These are phyloP conservation scores for Bombylius major DNA, from an alignment of 2,888 invertebrate species.

Conservation along the genomic window DNA sequence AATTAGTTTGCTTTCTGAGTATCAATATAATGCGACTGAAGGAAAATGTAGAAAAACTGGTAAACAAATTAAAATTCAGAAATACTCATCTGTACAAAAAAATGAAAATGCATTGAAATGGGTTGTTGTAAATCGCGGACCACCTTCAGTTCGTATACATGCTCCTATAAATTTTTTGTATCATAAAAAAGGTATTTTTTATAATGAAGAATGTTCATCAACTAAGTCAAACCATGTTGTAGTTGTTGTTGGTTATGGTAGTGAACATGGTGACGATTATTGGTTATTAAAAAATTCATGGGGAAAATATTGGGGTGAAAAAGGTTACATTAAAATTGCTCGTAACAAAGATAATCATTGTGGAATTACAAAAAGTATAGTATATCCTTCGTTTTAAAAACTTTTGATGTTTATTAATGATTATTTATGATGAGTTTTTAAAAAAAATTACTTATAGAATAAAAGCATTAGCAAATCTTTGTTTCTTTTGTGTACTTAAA, in stretches of 20 bases:
- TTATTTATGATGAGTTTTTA: too few relatives aligned
- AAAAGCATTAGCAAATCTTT: too few relatives aligned
- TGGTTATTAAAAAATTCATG: slow-evolving; percentile 1
- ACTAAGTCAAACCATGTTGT: slow-evolving; percentile 57
- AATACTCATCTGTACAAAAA: slow-evolving; percentile 31
- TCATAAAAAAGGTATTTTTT: slow-evolving; percentile 43
- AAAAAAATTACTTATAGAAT: too few relatives aligned
- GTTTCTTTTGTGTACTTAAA: too few relatives aligned
- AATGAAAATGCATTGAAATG: slow-evolving; percentile 54
- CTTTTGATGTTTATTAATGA: too few relatives aligned
- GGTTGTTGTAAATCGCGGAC: slow-evolving; percentile 30
- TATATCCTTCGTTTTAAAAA: too few relatives aligned
- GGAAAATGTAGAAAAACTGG: slow-evolving; percentile 31
- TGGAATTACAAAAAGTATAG: neutral
- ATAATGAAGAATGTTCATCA: slow-evolving; percentile 36
- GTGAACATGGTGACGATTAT: neutral
- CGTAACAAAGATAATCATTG: neutral
- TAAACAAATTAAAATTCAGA: slow-evolving; percentile 27
- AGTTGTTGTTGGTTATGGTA: slow-evolving; percentile 9
- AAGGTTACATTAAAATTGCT: neutral
- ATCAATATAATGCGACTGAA: too few relatives aligned
- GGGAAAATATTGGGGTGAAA: neutral
- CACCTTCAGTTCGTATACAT: slow-evolving; percentile 16
- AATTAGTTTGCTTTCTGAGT: too few relatives aligned
- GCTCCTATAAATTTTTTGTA: too few relatives aligned